These are phyloP conservation scores for Parnassius apollo DNA, from an alignment of 2,888 invertebrate species.

Conservation along the genomic window DNA sequence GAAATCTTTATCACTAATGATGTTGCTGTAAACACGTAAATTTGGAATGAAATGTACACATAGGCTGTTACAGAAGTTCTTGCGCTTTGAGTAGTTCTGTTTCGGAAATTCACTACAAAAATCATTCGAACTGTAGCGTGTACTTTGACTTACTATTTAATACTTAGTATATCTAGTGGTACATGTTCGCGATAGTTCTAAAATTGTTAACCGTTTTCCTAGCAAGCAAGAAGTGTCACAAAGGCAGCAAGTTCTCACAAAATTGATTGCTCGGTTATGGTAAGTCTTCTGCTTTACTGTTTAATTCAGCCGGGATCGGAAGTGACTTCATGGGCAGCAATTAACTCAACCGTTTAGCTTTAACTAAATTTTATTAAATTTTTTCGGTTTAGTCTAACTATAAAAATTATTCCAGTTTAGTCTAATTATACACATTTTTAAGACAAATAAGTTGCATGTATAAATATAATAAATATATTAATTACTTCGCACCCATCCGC, in stretches of 20 bases:
- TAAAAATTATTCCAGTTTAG: too few species aligned
- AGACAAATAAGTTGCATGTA: too few species aligned
- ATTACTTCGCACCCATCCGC: too few species aligned
- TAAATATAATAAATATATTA: neutral
- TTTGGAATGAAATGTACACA: too few species aligned
- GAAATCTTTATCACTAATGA: too few species aligned
- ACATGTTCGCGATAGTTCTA: conserved; percentile 43
- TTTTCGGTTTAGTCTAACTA: conserved; percentile 4
- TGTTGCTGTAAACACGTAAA: too few species aligned
- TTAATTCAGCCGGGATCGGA: conserved; percentile 49
- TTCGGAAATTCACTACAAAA: neutral
- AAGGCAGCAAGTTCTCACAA: conserved; percentile 53
- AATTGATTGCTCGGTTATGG: conserved; percentile 60
- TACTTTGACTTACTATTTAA: conserved; percentile 14
- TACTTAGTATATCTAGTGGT: conserved; percentile 26
- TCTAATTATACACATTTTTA: too few species aligned
- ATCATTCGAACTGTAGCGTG: neutral
- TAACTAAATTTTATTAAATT: conserved; percentile 36
- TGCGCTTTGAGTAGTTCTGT: conserved; percentile 6
- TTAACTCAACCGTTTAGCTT: conserved; percentile 32
- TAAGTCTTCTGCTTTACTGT: conserved; percentile 47
- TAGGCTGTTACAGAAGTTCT: too few species aligned
- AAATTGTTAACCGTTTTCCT: conserved; percentile 47
- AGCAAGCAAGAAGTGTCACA: conserved; percentile 39
- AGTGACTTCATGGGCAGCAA: conserved; percentile 36